These are phyloP conservation scores for Gadopsis bispinosus DNA, from an alignment of 2,797 vertebrate species.

Conservation along the genomic window DNA sequence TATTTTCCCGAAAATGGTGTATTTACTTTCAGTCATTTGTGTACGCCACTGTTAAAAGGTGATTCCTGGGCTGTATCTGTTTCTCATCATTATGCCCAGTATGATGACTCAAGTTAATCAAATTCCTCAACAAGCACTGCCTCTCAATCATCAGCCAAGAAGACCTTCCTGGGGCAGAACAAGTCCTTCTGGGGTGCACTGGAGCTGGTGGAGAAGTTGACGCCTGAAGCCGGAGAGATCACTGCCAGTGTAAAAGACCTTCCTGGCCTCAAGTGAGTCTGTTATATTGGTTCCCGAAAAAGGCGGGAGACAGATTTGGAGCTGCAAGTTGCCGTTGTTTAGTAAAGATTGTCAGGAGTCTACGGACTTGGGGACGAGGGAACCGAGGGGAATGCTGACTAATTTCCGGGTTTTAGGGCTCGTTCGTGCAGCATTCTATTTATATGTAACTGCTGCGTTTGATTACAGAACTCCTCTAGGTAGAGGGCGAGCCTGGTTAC, in stretches of 20 bases:
- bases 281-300: background rate
- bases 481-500: slow-evolving; percentile 96
- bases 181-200: slow-evolving; percentile 99
- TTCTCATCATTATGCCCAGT: background rate
- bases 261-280: slow-evolving; percentile 94
- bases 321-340: background rate
- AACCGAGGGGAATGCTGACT: no score
- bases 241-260: slow-evolving; percentile 98
- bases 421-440: background rate
- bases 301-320: background rate
- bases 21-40: background rate
- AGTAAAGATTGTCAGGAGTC: background rate
- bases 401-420: no score
- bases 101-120: background rate
- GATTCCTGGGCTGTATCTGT: background rate
- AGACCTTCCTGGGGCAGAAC: slow-evolving; percentile 98
- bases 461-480: slow-evolving; percentile 92
- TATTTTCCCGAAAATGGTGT: background rate
- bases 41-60: background rate
- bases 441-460: slow-evolving; percentile 5
- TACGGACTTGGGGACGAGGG: no score
- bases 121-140: background rate
- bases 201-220: slow-evolving; percentile 98
- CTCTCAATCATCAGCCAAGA: slow-evolving; percentile 88
- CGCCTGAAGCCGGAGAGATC: slow-evolving; percentile 97